These are phyloP conservation scores for Pipistrellus kuhlii DNA, from an alignment of 2,797 vertebrate species.

Conservation along the genomic window DNA sequence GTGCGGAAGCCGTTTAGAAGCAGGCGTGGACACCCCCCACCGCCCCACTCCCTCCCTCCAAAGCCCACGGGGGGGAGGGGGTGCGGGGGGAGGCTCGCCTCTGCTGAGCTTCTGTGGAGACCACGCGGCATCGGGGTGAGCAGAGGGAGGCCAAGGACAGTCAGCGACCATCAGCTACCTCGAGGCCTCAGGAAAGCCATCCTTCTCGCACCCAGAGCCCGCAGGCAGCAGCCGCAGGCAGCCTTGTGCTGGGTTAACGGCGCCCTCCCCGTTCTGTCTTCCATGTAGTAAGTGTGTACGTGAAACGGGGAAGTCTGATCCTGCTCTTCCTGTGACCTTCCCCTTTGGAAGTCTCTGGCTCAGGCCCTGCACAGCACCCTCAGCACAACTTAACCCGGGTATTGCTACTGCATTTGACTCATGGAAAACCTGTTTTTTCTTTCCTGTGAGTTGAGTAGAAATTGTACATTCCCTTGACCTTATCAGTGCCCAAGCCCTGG, in stretches of 20 bases:
- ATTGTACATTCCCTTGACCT: not conserved
- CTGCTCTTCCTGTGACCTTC: not conserved
- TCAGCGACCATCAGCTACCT: not conserved
- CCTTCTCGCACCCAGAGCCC: not conserved
- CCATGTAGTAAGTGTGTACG: not conserved
- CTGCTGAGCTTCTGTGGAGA: not conserved
- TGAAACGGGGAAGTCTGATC: not conserved
- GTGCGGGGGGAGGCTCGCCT: no score
- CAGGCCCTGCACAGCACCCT: not conserved
- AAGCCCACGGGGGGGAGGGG: no score
- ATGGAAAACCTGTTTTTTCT: not conserved
- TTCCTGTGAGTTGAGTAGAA: not conserved
- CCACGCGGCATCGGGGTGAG: not conserved
- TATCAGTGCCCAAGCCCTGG: not conserved
- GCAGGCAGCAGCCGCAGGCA: not conserved
- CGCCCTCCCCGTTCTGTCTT: not conserved
- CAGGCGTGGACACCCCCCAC: not conserved
- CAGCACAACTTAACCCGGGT: not conserved
- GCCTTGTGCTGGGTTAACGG: not conserved
- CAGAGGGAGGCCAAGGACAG: not conserved
- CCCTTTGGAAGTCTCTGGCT: not conserved
- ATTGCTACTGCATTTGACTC: not conserved
- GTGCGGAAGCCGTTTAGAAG: no score
- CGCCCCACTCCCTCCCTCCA: no score
- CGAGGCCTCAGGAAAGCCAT: accelerated